These are phyloP conservation scores for Arvicanthis niloticus DNA, from an alignment of 2,113 vertebrate species.

Conservation along the genomic window DNA sequence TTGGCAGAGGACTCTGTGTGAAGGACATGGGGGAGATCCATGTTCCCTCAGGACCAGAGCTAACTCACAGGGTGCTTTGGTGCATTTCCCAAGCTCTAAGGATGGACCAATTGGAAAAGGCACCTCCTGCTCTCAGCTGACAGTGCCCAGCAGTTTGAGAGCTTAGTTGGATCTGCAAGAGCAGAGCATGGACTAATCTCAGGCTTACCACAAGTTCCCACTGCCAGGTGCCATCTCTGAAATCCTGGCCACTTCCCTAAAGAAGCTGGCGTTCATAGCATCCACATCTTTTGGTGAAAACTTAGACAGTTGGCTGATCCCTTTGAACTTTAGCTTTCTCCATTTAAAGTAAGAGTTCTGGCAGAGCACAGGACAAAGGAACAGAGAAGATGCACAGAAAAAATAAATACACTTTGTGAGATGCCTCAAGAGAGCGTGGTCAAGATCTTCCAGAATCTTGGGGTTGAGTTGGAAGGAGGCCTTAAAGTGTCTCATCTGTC, in stretches of 20 bases:
- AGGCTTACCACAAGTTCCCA: background rate
- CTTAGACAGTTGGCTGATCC: background rate
- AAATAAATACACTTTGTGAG: background rate
- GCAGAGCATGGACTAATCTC: background rate
- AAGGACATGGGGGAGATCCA: background rate
- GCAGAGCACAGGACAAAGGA: background rate
- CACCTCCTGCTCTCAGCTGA: background rate
- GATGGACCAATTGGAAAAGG: background rate
- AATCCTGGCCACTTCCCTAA: background rate
- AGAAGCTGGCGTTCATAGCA: background rate
- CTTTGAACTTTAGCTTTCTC: slow-evolving; percentile 5
- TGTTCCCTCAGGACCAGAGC: background rate
- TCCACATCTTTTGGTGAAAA: background rate
- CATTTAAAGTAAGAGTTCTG: background rate
- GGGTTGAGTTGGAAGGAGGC: background rate
- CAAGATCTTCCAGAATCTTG: background rate
- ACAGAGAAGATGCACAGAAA: background rate
- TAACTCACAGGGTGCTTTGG: background rate
- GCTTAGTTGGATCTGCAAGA: background rate
- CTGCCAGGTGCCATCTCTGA: background rate
- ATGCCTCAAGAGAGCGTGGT: background rate
- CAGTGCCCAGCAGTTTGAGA: background rate
- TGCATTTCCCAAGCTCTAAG: background rate
- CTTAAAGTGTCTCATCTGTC: background rate
- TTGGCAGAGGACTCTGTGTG: background rate